Conservation (phyloP, 2,113 vertebrate genomes). For the Corapipo altera region DNA sequence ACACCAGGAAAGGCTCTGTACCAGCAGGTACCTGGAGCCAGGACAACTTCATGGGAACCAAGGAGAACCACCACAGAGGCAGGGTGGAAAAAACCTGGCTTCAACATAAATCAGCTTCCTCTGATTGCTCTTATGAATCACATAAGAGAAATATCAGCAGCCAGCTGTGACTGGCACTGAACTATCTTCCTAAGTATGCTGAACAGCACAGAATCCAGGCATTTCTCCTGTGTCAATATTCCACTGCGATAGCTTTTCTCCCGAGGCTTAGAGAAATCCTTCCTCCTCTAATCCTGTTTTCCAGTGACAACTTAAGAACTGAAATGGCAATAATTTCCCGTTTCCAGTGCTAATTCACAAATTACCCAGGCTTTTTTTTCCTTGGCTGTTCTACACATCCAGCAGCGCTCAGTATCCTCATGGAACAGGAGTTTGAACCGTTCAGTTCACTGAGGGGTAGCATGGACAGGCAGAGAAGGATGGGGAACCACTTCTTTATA, state of each 20-base stretch:
- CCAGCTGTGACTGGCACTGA: not conserved
- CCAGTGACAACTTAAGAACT: constrained; percentile 42
- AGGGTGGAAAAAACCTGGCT: not conserved
- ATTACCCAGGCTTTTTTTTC: not conserved
- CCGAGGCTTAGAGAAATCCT: not conserved
- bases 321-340: not conserved
- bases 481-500: not conserved
- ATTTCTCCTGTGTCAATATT: not conserved
- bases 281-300: constrained; percentile 42
- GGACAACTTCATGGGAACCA: not conserved
- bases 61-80: not conserved
- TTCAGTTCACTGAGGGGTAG: not conserved
- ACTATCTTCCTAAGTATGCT: not conserved
- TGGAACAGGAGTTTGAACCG: rapidly evolving
- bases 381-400: rapidly evolving
- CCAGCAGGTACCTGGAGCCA: not conserved
- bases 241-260: constrained; percentile 1
- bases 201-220: not conserved
- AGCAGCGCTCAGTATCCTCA: not conserved
- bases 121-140: not conserved
- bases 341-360: constrained; percentile 34
- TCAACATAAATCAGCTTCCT: not conserved
- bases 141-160: not conserved
- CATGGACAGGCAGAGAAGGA: not conserved
- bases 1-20: not conserved